phyloP scores from a whole-genome alignment of 2,888 invertebrate species.

The Sipha maydis region DNA sequence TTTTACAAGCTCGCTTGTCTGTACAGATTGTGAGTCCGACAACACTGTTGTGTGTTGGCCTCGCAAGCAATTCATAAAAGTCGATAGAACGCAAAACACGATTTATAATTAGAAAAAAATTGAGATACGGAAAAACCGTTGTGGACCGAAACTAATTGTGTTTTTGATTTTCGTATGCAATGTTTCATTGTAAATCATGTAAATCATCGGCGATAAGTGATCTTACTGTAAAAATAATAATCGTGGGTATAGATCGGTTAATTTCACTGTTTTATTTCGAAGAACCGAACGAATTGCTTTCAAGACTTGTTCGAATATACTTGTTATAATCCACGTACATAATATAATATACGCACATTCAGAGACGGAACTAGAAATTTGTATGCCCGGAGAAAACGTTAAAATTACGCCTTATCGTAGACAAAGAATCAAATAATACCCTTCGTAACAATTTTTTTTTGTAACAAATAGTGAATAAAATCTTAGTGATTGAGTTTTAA shows the following conservation, averaged over 20 bases:
- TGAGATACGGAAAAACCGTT: no score
- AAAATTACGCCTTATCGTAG: no score
- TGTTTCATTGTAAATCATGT: not conserved
- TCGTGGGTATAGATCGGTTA: not conserved
- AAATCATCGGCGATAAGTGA: not conserved
- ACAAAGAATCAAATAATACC: no score
- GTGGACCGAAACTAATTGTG: no score
- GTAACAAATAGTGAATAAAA: no score
- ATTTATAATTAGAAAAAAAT: not conserved
- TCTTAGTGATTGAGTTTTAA: no score
- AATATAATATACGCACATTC: not conserved
- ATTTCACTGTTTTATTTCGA: not conserved
- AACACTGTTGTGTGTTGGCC: not conserved
- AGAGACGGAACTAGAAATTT: no score
- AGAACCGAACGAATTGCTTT: not conserved
- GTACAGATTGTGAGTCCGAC: not conserved
- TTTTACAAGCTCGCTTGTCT: not conserved
- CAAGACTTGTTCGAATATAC: not conserved
- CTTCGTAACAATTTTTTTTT: no score
- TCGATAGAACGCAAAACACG: not conserved
- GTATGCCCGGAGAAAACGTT: no score
- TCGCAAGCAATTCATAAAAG: not conserved
- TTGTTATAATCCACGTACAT: not conserved
- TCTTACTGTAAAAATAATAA: not conserved
- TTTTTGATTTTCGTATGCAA: not conserved